Conservation (phyloP, 2,888 invertebrate species). For the Cynaeus angustus region DNA sequence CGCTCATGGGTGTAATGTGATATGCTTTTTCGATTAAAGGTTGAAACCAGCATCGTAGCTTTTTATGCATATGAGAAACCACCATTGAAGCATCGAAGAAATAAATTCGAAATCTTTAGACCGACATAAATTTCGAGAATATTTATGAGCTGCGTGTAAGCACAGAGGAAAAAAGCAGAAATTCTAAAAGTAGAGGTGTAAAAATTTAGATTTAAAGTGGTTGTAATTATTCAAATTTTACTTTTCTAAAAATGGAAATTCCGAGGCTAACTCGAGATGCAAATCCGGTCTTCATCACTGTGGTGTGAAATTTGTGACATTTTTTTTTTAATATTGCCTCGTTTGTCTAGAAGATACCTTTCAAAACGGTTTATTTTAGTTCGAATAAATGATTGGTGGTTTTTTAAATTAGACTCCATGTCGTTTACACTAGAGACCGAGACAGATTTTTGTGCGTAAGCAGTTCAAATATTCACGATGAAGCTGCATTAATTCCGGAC, state of each 20-base stretch:
- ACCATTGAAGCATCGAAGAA: neutral
- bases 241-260: neutral
- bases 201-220: neutral
- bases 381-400: too few species aligned
- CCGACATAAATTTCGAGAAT: neutral
- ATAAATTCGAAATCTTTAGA: neutral
- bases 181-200: neutral
- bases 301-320: too few species aligned
- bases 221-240: neutral
- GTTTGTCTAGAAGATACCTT: too few species aligned
- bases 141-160: conserved; percentile 5
- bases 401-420: too few species aligned
- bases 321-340: too few species aligned
- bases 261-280: too few species aligned
- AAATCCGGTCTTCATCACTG: neutral
- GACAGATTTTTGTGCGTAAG: too few species aligned
- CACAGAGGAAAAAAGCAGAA: neutral
- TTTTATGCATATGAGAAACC: conserved; percentile 14
- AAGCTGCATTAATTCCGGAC: too few species aligned
- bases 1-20: conserved; percentile 41
- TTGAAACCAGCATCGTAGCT: conserved; percentile 14
- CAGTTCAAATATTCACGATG: too few species aligned
- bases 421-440: too few species aligned
- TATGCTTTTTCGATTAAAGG: conserved; percentile 40
- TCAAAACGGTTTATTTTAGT: too few species aligned